These are phyloP conservation scores for Alexandromys oeconomus DNA, from an alignment of 2,797 vertebrate species.

Conservation along the genomic window DNA sequence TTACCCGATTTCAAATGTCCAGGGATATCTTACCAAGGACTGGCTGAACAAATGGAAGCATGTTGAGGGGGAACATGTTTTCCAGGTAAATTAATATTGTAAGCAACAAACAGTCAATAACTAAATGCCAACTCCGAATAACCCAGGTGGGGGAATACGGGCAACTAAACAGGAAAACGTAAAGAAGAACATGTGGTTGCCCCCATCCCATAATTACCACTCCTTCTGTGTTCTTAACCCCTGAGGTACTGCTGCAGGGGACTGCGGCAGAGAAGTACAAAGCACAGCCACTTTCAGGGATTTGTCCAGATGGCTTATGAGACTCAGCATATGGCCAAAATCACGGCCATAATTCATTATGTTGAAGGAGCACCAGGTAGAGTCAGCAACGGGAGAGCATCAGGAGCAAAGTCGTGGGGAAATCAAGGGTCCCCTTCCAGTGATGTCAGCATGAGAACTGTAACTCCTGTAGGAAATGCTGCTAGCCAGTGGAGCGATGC, in stretches of 20 bases:
- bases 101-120: not conserved
- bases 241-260: not conserved
- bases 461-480: not conserved
- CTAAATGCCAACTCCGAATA: not conserved
- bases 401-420: not conserved
- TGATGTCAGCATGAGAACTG: not conserved
- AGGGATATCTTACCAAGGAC: not conserved
- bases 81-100: conserved; percentile 22
- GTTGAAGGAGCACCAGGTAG: not conserved
- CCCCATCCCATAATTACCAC: not conserved
- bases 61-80: not conserved
- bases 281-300: not conserved
- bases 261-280: not conserved
- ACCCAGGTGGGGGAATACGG: not conserved
- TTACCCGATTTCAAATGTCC: conserved; percentile 1
- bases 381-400: not conserved
- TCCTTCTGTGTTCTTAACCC: not conserved
- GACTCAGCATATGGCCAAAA: not conserved
- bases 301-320: not conserved
- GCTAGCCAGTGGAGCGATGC: not conserved
- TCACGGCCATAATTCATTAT: not conserved
- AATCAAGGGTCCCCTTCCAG: not conserved
- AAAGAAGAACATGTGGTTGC: not conserved
- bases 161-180: not conserved
- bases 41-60: not conserved